These are phyloP conservation scores for Danaus melanippus DNA, from an alignment of 1,140 invertebrate species.

Conservation along the genomic window DNA sequence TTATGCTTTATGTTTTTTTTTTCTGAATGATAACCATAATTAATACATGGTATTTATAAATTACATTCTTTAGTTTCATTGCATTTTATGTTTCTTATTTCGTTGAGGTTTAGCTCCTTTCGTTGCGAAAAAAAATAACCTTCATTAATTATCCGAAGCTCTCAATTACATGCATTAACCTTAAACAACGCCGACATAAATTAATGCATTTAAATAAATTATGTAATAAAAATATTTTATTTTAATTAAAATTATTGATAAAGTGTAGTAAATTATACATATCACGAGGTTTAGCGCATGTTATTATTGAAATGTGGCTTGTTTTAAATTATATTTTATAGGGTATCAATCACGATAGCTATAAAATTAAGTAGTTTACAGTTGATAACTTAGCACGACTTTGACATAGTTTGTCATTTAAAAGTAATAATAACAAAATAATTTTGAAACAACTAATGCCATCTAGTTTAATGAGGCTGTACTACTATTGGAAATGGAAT, in stretches of 20 bases:
- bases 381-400: slow-evolving; percentile 47
- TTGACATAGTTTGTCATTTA: slow-evolving; percentile 44
- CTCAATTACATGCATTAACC: too few species aligned
- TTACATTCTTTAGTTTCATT: too few species aligned
- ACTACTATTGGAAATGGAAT: slow-evolving; percentile 1
- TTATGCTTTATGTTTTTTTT: neutral
- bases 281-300: neutral
- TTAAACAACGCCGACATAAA: slow-evolving; percentile 6
- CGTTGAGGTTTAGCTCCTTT: too few species aligned
- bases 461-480: slow-evolving; percentile 28
- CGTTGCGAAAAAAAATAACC: too few species aligned
- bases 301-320: slow-evolving; percentile 14
- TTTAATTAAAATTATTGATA: slow-evolving; percentile 9
- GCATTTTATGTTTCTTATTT: too few species aligned
- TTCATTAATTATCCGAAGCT: too few species aligned
- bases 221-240: slow-evolving; percentile 2
- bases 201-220: slow-evolving; percentile 4
- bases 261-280: neutral
- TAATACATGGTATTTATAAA: too few species aligned
- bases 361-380: slow-evolving; percentile 43
- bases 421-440: too few species aligned
- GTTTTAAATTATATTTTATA: slow-evolving; percentile 18
- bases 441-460: slow-evolving; percentile 32
- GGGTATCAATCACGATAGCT: slow-evolving; percentile 39
- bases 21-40: too few species aligned